Base-by-base conservation (phyloP, 2,113 vertebrate species). In the Isichthys henryi region DNA sequence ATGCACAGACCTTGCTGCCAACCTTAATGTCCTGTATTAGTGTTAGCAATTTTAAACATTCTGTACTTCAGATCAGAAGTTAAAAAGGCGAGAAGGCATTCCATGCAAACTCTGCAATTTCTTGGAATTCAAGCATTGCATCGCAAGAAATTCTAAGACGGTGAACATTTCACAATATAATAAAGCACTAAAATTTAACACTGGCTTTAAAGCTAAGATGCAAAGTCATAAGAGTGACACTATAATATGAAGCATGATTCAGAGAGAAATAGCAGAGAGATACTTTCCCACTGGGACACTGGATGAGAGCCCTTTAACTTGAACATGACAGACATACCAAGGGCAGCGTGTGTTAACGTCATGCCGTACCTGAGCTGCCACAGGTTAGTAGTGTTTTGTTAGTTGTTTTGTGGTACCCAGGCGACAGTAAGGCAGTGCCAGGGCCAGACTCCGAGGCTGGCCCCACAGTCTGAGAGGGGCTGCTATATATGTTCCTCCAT, bases 301-400 rank as follows among this genome's bases (percentile, higher is more conserved):
- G 10, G 82, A 46, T 19, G 13, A 17, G 21, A 21, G 85, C 15
- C 50, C 50, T 87, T 53, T 53, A 53, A 53, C 15, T 53, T 19
- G 15, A 87, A 27, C 23, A 39, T 9, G 50, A 87, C 27, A 6
- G 27, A 49, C 27, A 87, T 17, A 53, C 85, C 19, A 19, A 87
- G 45, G 82, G 45, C 82, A 84, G 82, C 0, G 17, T 82, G 88
- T 93, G 94, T 96, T 96, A 95, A 94, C 92, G 94, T 93, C 96
- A 95, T 95, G 97, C 96, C 97, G 91, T 98, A 98, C 97, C 97
- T 98, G 97, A 97, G 96, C 93, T 96, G 97, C 97, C 97, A 97
- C 97, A 97, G 94, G 97, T 97, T 98, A 98, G 97, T 98, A 98
- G 96, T 94, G 97, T 94, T 98, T 98, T 98, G 97, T 97, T 98